These are phyloP conservation scores for Aurelia aurita DNA, from an alignment of 30 jellyfish, hydroid and myxozoan genomes.

Conservation along the genomic window DNA sequence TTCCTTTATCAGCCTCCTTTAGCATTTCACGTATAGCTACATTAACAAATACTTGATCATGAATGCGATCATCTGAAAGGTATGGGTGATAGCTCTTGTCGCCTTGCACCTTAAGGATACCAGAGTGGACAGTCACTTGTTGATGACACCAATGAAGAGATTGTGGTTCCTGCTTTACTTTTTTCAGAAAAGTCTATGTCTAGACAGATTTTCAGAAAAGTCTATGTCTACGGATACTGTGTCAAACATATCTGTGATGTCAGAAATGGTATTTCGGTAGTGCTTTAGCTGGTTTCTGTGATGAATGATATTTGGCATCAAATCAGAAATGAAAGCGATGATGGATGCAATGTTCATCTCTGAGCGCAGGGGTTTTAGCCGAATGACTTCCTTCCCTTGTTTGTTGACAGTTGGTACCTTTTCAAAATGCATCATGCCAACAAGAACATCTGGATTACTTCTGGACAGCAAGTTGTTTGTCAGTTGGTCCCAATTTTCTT, in stretches of 20 bases:
- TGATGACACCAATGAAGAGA: slow-evolving; percentile 57
- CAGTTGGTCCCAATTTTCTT: slow-evolving; percentile 15
- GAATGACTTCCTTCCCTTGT: slow-evolving; percentile 40
- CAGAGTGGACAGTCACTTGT: slow-evolving; percentile 43
- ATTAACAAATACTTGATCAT: slow-evolving; percentile 47
- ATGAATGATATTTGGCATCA: slow-evolving; percentile 37
- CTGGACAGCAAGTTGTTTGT: neutral
- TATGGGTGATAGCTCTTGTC: slow-evolving; percentile 51
- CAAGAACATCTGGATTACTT: slow-evolving; percentile 18
- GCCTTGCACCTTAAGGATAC: slow-evolving; percentile 36
- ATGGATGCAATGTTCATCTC: slow-evolving; percentile 28
- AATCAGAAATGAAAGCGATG: slow-evolving; percentile 9
- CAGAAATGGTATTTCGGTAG: slow-evolving; percentile 26
- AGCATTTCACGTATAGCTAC: slow-evolving; percentile 38
- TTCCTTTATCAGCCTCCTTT: slow-evolving; percentile 13
- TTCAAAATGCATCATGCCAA: slow-evolving; percentile 34
- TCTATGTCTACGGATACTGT: slow-evolving; percentile 32
- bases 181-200: slow-evolving; percentile 33
- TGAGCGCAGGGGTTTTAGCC: slow-evolving; percentile 26
- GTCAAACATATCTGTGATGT: slow-evolving; percentile 28
- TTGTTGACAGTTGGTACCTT: slow-evolving; percentile 5
- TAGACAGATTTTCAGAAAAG: slow-evolving; percentile 34
- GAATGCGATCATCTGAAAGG: slow-evolving; percentile 26
- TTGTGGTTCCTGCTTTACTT: slow-evolving; percentile 45
- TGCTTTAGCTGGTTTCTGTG: slow-evolving; percentile 56